A percentile compares a stretch with the other conserved stretches of the same genome.
Conservation (phyloP, 2,797 vertebrate genomes). For the Anableps anableps region DNA sequence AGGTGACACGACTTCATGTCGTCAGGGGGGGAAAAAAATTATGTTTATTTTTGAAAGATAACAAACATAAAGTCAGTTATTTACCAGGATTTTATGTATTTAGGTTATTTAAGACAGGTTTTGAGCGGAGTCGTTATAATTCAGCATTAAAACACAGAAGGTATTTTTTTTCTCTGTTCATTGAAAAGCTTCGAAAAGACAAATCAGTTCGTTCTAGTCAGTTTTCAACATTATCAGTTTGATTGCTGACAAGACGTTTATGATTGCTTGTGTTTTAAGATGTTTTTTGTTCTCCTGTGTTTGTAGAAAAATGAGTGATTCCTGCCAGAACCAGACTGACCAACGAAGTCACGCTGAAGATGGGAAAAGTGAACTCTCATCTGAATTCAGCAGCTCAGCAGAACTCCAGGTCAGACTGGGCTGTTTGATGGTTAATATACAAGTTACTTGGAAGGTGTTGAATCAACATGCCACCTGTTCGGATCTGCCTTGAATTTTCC, state of each 20-base stretch:
- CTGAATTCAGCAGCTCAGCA: constrained; percentile 76
- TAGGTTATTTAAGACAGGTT: not conserved
- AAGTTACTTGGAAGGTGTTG: not conserved
- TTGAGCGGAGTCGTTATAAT: too few species aligned
- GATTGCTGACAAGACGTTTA: not conserved
- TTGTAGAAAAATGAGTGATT: constrained; percentile 84
- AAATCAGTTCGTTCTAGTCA: not conserved
- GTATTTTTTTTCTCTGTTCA: not conserved
- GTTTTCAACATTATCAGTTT: not conserved
- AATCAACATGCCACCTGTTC: not conserved
- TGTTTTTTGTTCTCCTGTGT: not conserved
- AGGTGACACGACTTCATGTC: constrained; percentile 19
- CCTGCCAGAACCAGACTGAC: constrained; percentile 52
- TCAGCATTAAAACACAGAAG: not conserved
- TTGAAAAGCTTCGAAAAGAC: not conserved
- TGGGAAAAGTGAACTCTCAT: constrained; percentile 78
- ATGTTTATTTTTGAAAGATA: not conserved
- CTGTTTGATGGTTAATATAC: not conserved
- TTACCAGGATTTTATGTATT: not conserved
- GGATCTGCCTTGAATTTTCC: not conserved
- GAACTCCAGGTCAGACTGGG: constrained; percentile 41
- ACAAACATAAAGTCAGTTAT: not conserved
- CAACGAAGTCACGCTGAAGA: constrained; percentile 70
- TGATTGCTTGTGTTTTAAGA: not conserved
- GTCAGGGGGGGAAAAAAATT: not conserved